Evolutionary conservation across 2,888 invertebrate genomes (phyloP).

Genomic region (Pristionchus japonicus): DNA sequence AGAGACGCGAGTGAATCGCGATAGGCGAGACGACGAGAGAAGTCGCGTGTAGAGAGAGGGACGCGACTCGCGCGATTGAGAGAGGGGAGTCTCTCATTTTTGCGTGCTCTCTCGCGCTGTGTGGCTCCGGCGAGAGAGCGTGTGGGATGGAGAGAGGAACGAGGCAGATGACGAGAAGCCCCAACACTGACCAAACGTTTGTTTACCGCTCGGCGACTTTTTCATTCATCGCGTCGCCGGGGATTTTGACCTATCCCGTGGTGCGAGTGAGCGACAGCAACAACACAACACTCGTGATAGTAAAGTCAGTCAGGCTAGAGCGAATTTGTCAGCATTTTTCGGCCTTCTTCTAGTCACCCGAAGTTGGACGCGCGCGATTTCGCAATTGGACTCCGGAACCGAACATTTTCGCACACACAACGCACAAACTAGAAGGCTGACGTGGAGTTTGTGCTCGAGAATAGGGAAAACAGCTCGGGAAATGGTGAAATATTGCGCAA

Average conservation of each 20-base stretch:
- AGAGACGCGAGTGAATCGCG: not conserved
- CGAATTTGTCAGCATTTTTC: slow-evolving; percentile 16
- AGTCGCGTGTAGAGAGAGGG: not conserved
- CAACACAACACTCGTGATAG: not conserved
- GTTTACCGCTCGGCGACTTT: not conserved
- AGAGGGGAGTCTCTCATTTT: not conserved
- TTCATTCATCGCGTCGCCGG: too few relatives aligned
- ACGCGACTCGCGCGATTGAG: not conserved
- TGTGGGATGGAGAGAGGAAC: not conserved
- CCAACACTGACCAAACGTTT: not conserved
- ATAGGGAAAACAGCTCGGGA: not conserved
- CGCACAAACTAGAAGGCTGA: not conserved
- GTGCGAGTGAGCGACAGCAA: too few relatives aligned
- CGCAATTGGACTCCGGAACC: not conserved
- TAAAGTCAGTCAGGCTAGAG: not conserved
- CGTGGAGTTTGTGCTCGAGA: not conserved
- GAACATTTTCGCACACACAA: not conserved
- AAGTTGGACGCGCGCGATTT: not conserved
- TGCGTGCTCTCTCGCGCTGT: not conserved
- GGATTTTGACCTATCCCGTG: not conserved
- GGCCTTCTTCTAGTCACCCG: too few relatives aligned
- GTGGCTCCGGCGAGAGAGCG: not conserved
- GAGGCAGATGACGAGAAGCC: not conserved
- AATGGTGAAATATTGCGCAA: not conserved
- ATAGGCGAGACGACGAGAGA: not conserved